Percentiles rank a stretch among this genome's conserved stretches.
Conservation (phyloP, 2,113 vertebrate genomes). For the Patagioenas fasciata region DNA sequence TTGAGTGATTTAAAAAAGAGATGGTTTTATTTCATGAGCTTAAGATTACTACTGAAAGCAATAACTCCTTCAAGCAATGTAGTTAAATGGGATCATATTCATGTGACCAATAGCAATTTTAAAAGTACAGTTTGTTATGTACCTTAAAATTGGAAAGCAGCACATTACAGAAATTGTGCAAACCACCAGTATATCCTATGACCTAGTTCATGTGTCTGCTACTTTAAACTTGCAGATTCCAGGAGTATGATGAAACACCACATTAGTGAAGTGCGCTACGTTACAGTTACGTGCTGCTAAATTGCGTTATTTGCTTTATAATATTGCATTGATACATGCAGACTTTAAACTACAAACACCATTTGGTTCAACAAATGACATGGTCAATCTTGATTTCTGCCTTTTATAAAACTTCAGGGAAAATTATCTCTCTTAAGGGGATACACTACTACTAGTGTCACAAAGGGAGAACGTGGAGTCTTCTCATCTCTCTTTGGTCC, state of each 20-base stretch:
- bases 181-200: background rate
- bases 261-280: background rate
- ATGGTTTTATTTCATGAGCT: background rate
- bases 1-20: background rate
- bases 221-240: background rate
- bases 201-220: background rate
- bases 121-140: background rate
- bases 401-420: background rate
- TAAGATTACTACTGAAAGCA: slow-evolving; percentile 8
- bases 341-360: background rate
- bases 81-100: background rate
- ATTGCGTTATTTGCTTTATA: background rate
- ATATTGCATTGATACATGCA: background rate
- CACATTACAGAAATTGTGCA: background rate
- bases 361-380: background rate
- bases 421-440: background rate
- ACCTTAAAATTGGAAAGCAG: background rate
- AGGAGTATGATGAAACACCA: background rate
- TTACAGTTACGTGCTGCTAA: background rate
- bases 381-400: background rate
- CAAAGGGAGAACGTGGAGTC: background rate
- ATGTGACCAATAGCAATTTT: background rate
- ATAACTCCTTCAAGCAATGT: background rate
- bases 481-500: background rate
- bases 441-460: background rate